Base-by-base conservation (phyloP, 2,888 invertebrate genomes). In the Keiferia lycopersicella region DNA sequence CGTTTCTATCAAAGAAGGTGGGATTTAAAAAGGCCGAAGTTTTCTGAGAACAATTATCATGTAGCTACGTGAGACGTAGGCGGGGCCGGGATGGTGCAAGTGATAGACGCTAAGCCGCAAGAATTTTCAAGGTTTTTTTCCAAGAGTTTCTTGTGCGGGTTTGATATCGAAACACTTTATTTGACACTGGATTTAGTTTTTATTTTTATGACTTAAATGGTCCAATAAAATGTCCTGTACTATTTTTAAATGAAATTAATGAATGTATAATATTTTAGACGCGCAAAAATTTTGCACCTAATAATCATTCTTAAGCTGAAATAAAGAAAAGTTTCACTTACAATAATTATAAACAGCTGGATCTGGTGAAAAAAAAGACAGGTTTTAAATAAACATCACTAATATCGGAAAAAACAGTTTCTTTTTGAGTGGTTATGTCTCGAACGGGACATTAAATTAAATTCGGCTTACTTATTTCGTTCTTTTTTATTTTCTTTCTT, bases 11-110 rank as follows among this genome's bases (percentile, higher is more conserved):
- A 74, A 72, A 75, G 59, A 71, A 70, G 66, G 68, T 51, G 61
- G 73, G 78, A 77, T 82, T 82, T 80, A 83, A 86, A 86, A 84
- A 79, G 79, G 78, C 79, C 76, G 71, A 79, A 81, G 70, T 80
- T 82, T 88, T 88, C 87, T 87, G 83, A 80, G 84, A 88, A 88
- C 83, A 81, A 87, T 88, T 83, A 84, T 82, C 58, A 58, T 63
- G 58, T 58, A 56, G 77, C 75, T 75, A 73, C 78, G 77, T 76
- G 75, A 80, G 76, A 81, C 78, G 87, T 88, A 82, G 86, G 86
- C 78, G 83, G 68, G 38, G 67, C 66, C n/a, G 34, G 63, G 30
- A 14, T 75, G 80, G 75, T 66, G 0, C 64, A 78, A 77, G 68
- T 65, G 1, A 67, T 11, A 64, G 58, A 72, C 65, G 8, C 3